Percentiles rank a stretch among this genome's conserved stretches.
phyloP scores from a whole-genome alignment of 2,888 invertebrate species.

The Pollenia angustigena region DNA sequence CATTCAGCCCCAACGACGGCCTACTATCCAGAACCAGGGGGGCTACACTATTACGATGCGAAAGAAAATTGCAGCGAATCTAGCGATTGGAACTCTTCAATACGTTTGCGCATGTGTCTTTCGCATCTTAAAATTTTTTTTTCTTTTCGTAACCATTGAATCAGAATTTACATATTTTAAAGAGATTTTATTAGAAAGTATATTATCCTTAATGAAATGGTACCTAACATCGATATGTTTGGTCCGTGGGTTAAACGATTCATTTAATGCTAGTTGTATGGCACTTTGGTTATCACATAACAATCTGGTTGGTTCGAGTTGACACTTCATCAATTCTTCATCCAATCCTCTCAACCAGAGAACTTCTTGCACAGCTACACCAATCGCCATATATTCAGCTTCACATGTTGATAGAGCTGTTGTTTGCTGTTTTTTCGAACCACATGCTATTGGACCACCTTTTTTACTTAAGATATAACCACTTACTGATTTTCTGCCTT shows the following conservation, averaged over 20 bases:
- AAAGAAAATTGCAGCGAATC: too few relatives aligned
- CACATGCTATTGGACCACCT: conserved; percentile 49
- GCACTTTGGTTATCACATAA: conserved; percentile 55
- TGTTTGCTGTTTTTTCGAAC: conserved; percentile 37
- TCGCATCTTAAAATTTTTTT: too few relatives aligned
- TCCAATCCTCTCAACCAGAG: conserved; percentile 25
- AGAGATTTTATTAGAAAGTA: conserved; percentile 5
- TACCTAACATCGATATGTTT: conserved; percentile 55
- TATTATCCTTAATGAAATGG: conserved; percentile 53
- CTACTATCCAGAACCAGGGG: too few relatives aligned
- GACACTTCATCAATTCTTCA: conserved; percentile 4
- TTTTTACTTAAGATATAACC: conserved; percentile 39
- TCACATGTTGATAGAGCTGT: conserved; percentile 42
- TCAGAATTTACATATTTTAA: conserved; percentile 37
- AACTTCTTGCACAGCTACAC: conserved; percentile 34
- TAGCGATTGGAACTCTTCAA: too few relatives aligned
- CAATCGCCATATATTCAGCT: conserved; percentile 44
- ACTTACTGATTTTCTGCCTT: conserved; percentile 41
- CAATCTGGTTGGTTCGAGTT: background rate
- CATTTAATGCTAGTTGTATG: conserved; percentile 36
- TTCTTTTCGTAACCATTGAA: too few relatives aligned
- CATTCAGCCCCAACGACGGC: too few relatives aligned
- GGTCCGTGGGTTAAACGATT: conserved; percentile 31
- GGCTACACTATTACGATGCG: too few relatives aligned
- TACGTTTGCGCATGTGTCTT: too few relatives aligned